phyloP scores from a whole-genome alignment of 2,113 vertebrate genomes.

The Murina feae region DNA sequence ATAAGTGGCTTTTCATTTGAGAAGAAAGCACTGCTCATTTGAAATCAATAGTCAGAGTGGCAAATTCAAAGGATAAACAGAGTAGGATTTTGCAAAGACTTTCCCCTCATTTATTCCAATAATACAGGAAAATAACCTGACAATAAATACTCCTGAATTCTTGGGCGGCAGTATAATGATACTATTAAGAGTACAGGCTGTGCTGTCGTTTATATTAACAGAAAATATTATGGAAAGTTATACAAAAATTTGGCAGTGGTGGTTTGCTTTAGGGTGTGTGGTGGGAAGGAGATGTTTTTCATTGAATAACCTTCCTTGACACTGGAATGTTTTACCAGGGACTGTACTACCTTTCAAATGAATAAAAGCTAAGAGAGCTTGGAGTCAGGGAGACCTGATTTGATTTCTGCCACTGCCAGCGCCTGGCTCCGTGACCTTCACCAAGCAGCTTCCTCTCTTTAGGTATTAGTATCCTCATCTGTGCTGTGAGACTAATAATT shows the following conservation, averaged over 20 bases:
- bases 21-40: not conserved
- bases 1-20: not conserved
- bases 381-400: not conserved
- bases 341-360: not conserved
- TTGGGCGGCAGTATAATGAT: not conserved
- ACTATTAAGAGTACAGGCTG: not conserved
- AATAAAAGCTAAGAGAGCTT: constrained; percentile 5
- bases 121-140: not conserved
- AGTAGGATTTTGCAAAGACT: not conserved
- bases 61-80: not conserved
- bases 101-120: not conserved
- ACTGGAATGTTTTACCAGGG: not conserved
- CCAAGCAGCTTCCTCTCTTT: not conserved
- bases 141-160: not conserved
- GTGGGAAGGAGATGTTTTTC: not conserved
- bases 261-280: not conserved
- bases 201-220: not conserved
- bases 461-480: not conserved
- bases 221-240: not conserved
- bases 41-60: not conserved
- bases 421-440: not conserved
- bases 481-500: not conserved
- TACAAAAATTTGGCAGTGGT: not conserved
- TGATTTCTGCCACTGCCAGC: not conserved
- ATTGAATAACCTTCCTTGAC: not conserved